Conservation (phyloP, 1,140 invertebrate genomes). For the Drosophila kohkoa region DNA sequence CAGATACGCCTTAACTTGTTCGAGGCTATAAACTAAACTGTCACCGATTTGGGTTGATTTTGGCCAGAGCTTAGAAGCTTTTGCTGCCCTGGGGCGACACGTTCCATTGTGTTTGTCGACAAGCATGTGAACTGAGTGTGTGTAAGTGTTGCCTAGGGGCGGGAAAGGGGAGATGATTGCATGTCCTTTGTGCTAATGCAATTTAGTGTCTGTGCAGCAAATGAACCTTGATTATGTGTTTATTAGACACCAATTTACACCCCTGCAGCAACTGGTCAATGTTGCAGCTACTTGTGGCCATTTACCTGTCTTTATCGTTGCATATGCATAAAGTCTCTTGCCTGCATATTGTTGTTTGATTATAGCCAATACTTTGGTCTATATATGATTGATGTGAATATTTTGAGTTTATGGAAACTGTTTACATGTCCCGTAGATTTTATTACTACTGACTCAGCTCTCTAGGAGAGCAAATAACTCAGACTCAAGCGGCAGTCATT, state of each 20-base stretch:
- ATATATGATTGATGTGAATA: background rate
- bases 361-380: background rate
- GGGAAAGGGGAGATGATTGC: background rate
- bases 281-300: background rate
- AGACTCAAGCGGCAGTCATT: constrained; percentile 11
- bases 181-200: constrained; percentile 71
- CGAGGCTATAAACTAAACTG: constrained; percentile 73
- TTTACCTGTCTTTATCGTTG: constrained; percentile 1
- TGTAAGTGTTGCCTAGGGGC: background rate
- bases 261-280: constrained; percentile 17
- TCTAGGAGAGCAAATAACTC: constrained; percentile 1
- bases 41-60: constrained; percentile 53
- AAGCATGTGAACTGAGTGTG: constrained; percentile 46
- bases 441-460: background rate
- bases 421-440: background rate
- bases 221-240: constrained; percentile 78
- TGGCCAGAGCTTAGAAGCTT: background rate
- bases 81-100: background rate
- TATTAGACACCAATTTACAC: constrained; percentile 74
- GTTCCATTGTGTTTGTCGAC: constrained; percentile 47
- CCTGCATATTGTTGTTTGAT: background rate
- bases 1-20: constrained; percentile 62
- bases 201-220: constrained; percentile 69
- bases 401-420: background rate
- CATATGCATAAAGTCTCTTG: background rate